Percentiles rank a stretch among this genome's conserved stretches.
phyloP scores from a whole-genome alignment of 2,888 invertebrate genomes.

The Candidula unifasciata region DNA sequence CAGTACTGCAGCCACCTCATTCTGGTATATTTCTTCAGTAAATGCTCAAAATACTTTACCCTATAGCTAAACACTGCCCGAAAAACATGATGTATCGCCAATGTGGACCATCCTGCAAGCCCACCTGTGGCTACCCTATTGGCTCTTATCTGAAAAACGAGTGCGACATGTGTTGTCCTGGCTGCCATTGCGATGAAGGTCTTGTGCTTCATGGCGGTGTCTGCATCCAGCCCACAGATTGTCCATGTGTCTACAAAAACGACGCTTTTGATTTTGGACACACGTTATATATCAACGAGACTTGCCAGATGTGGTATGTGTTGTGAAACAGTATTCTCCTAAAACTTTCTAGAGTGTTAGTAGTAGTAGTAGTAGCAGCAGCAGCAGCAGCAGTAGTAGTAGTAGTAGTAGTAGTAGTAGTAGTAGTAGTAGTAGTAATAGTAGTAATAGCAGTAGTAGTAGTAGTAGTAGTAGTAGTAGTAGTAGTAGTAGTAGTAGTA shows the following conservation, averaged over 20 bases:
- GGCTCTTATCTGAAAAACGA: constrained; percentile 30
- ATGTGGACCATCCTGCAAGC: constrained; percentile 48
- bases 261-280: constrained; percentile 18
- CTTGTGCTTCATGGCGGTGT: constrained; percentile 55
- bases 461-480: no score
- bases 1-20: no score
- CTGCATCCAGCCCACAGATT: constrained; percentile 57
- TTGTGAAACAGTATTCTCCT: not conserved
- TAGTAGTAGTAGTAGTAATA: no score
- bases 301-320: constrained; percentile 49
- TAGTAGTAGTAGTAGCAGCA: no score
- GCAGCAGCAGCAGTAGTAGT: no score
- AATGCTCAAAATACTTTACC: not conserved
- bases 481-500: no score
- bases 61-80: constrained; percentile 45
- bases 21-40: no score
- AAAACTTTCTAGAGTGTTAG: no score
- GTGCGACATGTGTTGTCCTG: constrained; percentile 47
- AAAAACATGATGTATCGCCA: constrained; percentile 47
- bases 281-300: constrained; percentile 6
- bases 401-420: no score
- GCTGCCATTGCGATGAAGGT: constrained; percentile 50
- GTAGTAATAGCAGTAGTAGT: no score
- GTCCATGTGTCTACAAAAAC: constrained; percentile 58
- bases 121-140: constrained; percentile 44